Evolutionary conservation across 2,888 invertebrate genomes (phyloP), one percentile per base, ranked within the genome.

Genomic region (Diarsia brunnea): DNA sequence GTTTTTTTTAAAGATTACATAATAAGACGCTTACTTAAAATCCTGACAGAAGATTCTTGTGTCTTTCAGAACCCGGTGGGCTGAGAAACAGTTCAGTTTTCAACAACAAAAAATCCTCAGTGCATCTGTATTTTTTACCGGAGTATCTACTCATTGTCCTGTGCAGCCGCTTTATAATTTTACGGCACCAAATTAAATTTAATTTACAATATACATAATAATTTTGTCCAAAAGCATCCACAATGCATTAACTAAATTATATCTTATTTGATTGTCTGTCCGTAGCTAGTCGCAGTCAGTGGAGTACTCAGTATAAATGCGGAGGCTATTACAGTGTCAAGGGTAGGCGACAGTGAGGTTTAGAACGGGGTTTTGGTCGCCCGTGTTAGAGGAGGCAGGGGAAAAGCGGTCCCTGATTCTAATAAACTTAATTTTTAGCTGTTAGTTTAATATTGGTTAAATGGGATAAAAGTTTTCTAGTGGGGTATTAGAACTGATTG

Each of bases 311-410:
- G 85, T 83, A 79, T 79, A 87, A 89, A 88, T 85, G 82, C 80
- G 80, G 87, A 86, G 87, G 88, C 85, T 86, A 90, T 92, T 89
- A 90, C 84, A 75, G 78, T 89, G 91, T 89, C 90, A 88, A 87
- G 89, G 86, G 84, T 88, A 89, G 85, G 84, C 82, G 91, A 90
- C 91, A 89, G 89, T 87, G 86, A 87, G 88, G 90, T 87, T 91
- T 90, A 88, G 84, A 88, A 75, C 74, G 79, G 86, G 89, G 87
- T 88, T 90, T 88, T 87, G 84, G 88, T 83, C 80, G 81, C 80
- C 80, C 53, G 70, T 78, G 81, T 81, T 76, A 84, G 82, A 68
- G 87, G 78, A 82, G 24, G 68, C 8, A 21, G 61, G 87, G 85
- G 72, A 71, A 65, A 19, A 67, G 47, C 0, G 53, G 61, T 64